These are phyloP conservation scores for Columba janthina DNA, from an alignment of 2,113 vertebrate genomes.

Conservation along the genomic window DNA sequence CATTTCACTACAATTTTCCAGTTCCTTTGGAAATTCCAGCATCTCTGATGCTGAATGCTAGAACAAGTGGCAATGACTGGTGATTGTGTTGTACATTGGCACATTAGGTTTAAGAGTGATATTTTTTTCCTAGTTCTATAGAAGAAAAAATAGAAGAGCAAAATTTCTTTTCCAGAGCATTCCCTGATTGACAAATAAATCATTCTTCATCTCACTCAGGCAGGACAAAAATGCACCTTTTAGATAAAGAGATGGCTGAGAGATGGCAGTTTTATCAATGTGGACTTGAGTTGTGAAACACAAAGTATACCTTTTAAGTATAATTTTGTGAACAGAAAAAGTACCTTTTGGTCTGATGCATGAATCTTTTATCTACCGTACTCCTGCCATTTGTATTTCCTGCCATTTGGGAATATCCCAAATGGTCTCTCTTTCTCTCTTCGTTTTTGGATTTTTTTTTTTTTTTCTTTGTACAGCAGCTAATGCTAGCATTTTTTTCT, in stretches of 20 bases:
- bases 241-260: not conserved
- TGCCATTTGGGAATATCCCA: conserved; percentile 11
- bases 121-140: not conserved
- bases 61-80: not conserved
- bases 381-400: conserved; percentile 9
- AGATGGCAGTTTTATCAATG: not conserved
- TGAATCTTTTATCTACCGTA: not conserved
- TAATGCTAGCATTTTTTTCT: not conserved
- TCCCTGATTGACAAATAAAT: not conserved
- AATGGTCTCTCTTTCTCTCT: not conserved
- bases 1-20: not conserved
- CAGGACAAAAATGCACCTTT: not conserved
- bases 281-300: not conserved
- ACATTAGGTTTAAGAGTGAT: not conserved
- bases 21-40: not conserved
- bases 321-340: conserved; percentile 10
- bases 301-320: not conserved
- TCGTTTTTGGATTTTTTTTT: conserved; percentile 9
- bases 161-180: not conserved
- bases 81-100: not conserved
- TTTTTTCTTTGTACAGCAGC: not conserved
- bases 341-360: not conserved
- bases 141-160: not conserved
- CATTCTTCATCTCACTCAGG: not conserved
- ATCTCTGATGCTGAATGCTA: not conserved